Evolutionary conservation across 2,888 invertebrate genomes (phyloP).

Genomic region (Axea sp.): DNA sequence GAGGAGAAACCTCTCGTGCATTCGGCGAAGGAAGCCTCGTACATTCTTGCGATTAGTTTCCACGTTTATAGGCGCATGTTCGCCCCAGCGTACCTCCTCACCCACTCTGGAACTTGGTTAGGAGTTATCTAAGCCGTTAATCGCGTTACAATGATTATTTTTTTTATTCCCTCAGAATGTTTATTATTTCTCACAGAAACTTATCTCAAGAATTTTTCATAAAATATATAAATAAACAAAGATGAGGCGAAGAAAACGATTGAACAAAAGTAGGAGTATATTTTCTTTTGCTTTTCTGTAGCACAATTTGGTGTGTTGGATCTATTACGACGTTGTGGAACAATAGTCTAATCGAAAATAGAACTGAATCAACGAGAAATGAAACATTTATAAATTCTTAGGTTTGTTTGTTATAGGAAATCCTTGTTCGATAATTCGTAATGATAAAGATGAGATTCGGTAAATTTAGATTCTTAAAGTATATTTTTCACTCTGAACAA

Average conservation of each 20-base stretch:
- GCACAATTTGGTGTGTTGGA: background rate
- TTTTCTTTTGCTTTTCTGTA: too few relatives aligned
- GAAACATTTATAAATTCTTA: too few relatives aligned
- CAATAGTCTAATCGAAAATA: slow-evolving; percentile 19
- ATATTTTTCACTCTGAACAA: too few relatives aligned
- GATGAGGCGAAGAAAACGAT: background rate
- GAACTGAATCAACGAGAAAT: slow-evolving; percentile 22
- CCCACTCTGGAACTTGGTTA: slow-evolving; percentile 44
- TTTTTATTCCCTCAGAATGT: too few relatives aligned
- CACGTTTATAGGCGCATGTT: slow-evolving; percentile 33
- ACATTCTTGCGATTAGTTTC: slow-evolving; percentile 57
- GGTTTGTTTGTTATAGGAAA: too few relatives aligned
- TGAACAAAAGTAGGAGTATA: too few relatives aligned
- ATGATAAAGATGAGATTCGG: too few relatives aligned
- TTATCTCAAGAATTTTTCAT: too few relatives aligned
- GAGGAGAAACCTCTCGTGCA: slow-evolving; percentile 55
- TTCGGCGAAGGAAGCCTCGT: slow-evolving; percentile 50
- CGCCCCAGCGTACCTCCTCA: background rate
- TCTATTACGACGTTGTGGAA: background rate
- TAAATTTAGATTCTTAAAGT: too few relatives aligned
- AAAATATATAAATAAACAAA: too few relatives aligned
- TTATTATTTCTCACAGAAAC: too few relatives aligned
- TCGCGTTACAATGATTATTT: slow-evolving; percentile 37
- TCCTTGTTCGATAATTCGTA: too few relatives aligned
- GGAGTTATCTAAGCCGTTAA: slow-evolving; percentile 46